Base-by-base conservation (phyloP, 2,113 vertebrate genomes). In the Leiothrix lutea region DNA sequence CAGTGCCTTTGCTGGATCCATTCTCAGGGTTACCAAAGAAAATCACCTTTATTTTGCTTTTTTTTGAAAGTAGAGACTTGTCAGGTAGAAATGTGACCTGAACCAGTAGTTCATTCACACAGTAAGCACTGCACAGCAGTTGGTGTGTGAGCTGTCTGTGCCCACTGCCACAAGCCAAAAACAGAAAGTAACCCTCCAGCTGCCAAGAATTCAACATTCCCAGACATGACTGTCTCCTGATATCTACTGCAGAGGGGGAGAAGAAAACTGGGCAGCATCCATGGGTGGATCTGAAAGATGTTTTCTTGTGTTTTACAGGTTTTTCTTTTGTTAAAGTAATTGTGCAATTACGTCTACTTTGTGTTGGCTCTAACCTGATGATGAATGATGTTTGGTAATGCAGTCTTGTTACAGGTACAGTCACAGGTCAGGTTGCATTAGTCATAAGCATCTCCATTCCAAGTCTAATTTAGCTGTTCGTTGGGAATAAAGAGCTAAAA, bases 101-200 rank as follows among this genome's bases (percentile, higher is more conserved):
- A 84, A 47, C 33, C 80, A 67, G 3, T 8, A 45, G 56, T 36
- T 86, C 26, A 14, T 71, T 90, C 54, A 50, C 53, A 44, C 17
- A 29, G 1, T 47, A 47, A 53, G n/a, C 35, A 13, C 25, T 80
- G 33, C 35, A 40, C 26, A 67, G 56, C 64, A 78, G 64, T 65
- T 69, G 38, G 47, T 64, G 1, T 45, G 54, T 45, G 58, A 48
- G 38, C 38, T 62, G 14, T 65, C 44, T 44, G 40, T 80, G 64
- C 29, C 51, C 64, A 25, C 31, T 48, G 36, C 12, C 0, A 0
- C 51, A 51, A 74, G 56, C 53, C 0, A 0, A 56, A 85, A 79
- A 4, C 0, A 0, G 36, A 36, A 50, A 54, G 36, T 35, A 62
- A 66, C 12, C 17, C 20, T 80, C 42, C 38, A 19, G 61, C 60